Conservation (phyloP, 2,797 vertebrate species). For the Lophotriccus pileatus region DNA sequence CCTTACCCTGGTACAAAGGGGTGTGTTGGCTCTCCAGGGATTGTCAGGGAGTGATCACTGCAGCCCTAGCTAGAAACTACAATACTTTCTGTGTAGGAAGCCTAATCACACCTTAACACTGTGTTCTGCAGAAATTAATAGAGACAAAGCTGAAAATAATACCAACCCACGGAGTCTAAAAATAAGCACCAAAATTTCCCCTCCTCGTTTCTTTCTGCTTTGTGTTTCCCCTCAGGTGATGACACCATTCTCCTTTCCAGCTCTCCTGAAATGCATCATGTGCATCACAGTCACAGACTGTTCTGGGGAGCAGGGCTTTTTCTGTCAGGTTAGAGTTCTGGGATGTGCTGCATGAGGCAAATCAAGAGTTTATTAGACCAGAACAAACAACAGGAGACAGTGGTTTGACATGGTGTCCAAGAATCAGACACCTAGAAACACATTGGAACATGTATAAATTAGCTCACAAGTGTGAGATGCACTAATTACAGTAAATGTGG, state of each 20-base stretch:
- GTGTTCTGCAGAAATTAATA: conserved; percentile 55
- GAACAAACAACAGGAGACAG: not conserved
- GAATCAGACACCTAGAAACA: not conserved
- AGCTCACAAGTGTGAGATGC: not conserved
- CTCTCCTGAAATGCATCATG: conserved; percentile 32
- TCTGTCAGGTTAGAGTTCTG: not conserved
- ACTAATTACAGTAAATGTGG: not conserved
- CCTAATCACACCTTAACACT: conserved; percentile 11
- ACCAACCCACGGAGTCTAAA: conserved; percentile 65
- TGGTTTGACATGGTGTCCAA: not conserved
- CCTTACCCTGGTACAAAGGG: not conserved
- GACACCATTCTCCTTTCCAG: conserved; percentile 32
- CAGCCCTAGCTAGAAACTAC: not conserved
- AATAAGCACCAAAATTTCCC: conserved; percentile 68
- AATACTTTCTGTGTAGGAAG: not conserved
- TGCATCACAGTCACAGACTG: conserved; percentile 8
- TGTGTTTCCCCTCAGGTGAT: conserved; percentile 60
- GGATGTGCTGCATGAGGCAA: not conserved
- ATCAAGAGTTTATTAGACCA: not conserved
- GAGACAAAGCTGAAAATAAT: conserved; percentile 55
- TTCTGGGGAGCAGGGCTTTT: not conserved
- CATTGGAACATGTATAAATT: not conserved
- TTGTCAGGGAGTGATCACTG: not conserved
- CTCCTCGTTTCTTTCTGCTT: conserved; percentile 56
- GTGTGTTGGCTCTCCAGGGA: not conserved